Evolutionary conservation across 2,113 vertebrate genomes (phyloP).

Genomic region (Pan paniscus): DNA sequence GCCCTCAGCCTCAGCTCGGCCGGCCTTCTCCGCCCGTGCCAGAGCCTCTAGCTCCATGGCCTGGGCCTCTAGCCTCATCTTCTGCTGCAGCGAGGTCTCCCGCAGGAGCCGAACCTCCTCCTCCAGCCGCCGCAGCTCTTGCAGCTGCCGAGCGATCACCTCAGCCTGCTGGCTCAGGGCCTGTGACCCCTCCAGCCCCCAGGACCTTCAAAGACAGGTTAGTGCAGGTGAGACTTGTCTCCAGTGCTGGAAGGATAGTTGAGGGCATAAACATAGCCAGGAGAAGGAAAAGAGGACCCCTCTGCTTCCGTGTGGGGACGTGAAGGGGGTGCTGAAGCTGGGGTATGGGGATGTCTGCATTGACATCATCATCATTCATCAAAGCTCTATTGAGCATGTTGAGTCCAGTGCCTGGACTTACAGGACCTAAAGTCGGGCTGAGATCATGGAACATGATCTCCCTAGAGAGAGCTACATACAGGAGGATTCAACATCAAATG

Average conservation of each 20-base stretch:
- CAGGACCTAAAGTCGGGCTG: background rate
- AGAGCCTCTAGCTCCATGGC: slow-evolving; percentile 72
- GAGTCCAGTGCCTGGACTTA: background rate
- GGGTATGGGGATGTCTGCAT: background rate
- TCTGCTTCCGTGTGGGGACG: background rate
- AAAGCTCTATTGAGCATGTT: background rate
- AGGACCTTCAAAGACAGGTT: slow-evolving; percentile 60
- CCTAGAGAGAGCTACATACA: background rate
- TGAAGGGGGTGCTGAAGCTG: background rate
- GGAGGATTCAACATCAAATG: background rate
- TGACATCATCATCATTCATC: background rate
- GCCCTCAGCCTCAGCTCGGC: slow-evolving; percentile 55
- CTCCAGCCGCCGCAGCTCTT: slow-evolving; percentile 73
- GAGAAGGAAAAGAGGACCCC: background rate
- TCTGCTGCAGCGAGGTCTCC: slow-evolving; percentile 70
- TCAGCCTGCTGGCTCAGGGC: slow-evolving; percentile 76
- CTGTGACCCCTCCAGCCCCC: slow-evolving; percentile 50
- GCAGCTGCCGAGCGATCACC: slow-evolving; percentile 76
- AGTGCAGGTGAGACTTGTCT: background rate
- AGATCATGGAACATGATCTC: background rate
- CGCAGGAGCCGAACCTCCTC: slow-evolving; percentile 65
- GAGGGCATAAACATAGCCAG: background rate
- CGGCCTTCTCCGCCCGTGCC: slow-evolving; percentile 52
- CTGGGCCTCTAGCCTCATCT: slow-evolving; percentile 66
- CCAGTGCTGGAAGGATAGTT: background rate